phyloP scores from a whole-genome alignment of 2,797 vertebrate genomes.

The Eospalax fontanierii region DNA sequence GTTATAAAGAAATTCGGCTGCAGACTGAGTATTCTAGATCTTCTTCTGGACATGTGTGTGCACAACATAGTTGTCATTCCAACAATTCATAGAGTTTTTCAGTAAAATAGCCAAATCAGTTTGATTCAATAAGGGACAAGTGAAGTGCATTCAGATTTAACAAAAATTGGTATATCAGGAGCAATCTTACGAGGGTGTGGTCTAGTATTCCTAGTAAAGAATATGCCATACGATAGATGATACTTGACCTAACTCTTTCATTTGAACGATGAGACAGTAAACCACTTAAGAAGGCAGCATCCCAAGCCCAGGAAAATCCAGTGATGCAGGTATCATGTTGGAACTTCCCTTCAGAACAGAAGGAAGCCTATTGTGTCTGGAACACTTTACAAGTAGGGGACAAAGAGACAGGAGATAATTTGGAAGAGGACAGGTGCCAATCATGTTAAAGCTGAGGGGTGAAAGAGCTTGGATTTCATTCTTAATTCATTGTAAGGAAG shows the following conservation, averaged over 20 bases:
- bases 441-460: not conserved
- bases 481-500: not conserved
- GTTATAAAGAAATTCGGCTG: not conserved
- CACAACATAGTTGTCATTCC: not conserved
- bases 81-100: not conserved
- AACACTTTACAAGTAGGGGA: not conserved
- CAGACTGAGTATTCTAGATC: not conserved
- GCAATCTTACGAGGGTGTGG: not conserved
- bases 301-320: not conserved
- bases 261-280: not conserved
- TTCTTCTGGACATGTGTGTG: not conserved
- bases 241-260: not conserved
- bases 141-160: not conserved
- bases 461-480: not conserved
- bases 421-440: not conserved
- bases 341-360: not conserved
- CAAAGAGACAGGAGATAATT: not conserved
- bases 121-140: not conserved
- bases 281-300: not conserved
- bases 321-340: not conserved
- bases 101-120: not conserved
- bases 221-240: not conserved
- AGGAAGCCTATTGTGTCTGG: not conserved
- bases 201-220: not conserved
- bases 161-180: not conserved